phyloP scores from a whole-genome alignment of 2,113 vertebrate genomes.

The Oxyura jamaicensis region DNA sequence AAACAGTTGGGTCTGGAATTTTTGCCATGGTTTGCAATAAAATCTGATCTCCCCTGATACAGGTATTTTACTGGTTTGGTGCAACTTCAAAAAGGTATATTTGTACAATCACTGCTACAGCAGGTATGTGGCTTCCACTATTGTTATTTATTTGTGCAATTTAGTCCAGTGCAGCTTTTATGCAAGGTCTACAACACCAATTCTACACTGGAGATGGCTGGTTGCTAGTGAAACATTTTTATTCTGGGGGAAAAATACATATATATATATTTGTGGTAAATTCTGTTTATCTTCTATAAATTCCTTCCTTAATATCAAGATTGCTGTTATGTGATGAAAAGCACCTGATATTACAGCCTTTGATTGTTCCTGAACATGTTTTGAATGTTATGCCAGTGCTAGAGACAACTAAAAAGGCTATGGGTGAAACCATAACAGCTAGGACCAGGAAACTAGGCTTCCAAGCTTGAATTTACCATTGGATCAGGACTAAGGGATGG shows the following conservation, averaged over 20 bases:
- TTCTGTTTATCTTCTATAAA: no score
- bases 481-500: rapidly evolving
- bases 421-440: background rate
- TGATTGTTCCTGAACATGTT: background rate
- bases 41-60: background rate
- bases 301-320: background rate
- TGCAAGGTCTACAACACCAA: background rate
- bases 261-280: background rate
- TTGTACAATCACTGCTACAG: background rate
- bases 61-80: background rate
- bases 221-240: background rate
- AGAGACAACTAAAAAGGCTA: rapidly evolving
- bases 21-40: background rate
- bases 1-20: background rate
- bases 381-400: background rate
- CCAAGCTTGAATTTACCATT: background rate
- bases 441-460: background rate
- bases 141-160: background rate
- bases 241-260: rapidly evolving
- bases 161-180: background rate
- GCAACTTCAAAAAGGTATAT: rapidly evolving
- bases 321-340: background rate
- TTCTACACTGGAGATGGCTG: rapidly evolving
- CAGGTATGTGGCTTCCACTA: background rate
- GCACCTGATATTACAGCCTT: rapidly evolving